Percentiles rank a stretch among this genome's conserved stretches.
Evolutionary conservation across 2,888 invertebrate genomes (phyloP).

Genomic region (Cenopis cana): DNA sequence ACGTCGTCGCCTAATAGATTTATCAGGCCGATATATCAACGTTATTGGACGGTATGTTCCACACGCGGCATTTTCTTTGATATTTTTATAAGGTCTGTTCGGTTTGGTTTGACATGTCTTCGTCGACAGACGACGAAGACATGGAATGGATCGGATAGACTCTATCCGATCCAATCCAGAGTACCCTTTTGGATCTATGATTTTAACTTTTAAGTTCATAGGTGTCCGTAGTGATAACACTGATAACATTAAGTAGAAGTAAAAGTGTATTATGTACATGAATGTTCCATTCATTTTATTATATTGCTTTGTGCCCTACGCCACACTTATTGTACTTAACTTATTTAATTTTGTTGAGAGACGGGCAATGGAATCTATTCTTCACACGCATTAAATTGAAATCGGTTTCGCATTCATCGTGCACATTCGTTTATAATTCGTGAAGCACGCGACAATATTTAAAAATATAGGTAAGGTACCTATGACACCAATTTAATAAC

Average conservation of each 20-base stretch:
- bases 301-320: too few relatives aligned
- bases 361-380: not conserved
- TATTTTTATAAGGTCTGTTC: slow-evolving; percentile 16
- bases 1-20: slow-evolving; percentile 44
- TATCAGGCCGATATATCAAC: slow-evolving; percentile 41
- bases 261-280: not conserved
- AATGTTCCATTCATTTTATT: too few relatives aligned
- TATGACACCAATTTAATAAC: too few relatives aligned
- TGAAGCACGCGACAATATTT: too few relatives aligned
- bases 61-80: slow-evolving; percentile 37
- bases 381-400: not conserved
- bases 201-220: too few relatives aligned
- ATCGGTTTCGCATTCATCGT: not conserved
- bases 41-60: slow-evolving; percentile 34
- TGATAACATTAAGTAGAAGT: too few relatives aligned
- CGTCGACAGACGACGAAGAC: too few relatives aligned
- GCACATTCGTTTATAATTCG: not conserved
- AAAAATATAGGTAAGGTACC: too few relatives aligned
- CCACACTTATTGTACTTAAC: too few relatives aligned
- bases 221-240: not conserved
- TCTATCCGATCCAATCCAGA: too few relatives aligned
- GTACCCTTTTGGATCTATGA: too few relatives aligned
- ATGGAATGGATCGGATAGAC: too few relatives aligned
- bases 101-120: slow-evolving; percentile 1
- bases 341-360: not conserved